Percentiles rank a stretch among this genome's conserved stretches.
Evolutionary conservation across 2,797 vertebrate species (phyloP).

Genomic region (Epinephelus awoara): DNA sequence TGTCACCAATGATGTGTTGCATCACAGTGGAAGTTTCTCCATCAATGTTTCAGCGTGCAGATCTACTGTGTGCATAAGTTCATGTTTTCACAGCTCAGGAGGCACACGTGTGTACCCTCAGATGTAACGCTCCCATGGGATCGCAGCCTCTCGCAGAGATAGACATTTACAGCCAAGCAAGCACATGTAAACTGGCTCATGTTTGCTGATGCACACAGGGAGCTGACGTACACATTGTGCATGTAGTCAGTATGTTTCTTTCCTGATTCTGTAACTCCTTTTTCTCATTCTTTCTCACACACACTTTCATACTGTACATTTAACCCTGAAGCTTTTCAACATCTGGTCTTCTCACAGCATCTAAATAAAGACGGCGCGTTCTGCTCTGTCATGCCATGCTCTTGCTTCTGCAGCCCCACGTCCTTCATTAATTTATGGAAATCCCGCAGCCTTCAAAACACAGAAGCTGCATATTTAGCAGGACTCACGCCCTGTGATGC

Average conservation of each 20-base stretch:
- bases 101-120: constrained; percentile 40
- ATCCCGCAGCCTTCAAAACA: constrained; percentile 25
- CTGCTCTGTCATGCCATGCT: constrained; percentile 27
- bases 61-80: constrained; percentile 34
- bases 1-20: constrained; percentile 65
- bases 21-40: constrained; percentile 46
- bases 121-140: constrained; percentile 47
- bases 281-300: neutral
- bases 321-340: constrained; percentile 43
- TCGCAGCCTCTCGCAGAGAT: constrained; percentile 21
- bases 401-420: constrained; percentile 15
- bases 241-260: neutral
- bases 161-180: constrained; percentile 29
- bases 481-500: neutral
- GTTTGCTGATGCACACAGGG: constrained; percentile 46
- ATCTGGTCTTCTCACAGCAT: constrained; percentile 58
- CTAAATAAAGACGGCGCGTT: constrained; percentile 27
- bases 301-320: constrained; percentile 25
- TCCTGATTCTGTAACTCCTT: neutral
- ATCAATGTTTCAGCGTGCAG: constrained; percentile 70
- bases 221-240: constrained; percentile 24
- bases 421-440: constrained; percentile 32
- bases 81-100: constrained; percentile 44
- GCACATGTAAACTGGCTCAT: constrained; percentile 29
- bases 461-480: constrained; percentile 8